Base-by-base conservation (phyloP, 2,888 invertebrate genomes). In the Celastrina argiolus region DNA sequence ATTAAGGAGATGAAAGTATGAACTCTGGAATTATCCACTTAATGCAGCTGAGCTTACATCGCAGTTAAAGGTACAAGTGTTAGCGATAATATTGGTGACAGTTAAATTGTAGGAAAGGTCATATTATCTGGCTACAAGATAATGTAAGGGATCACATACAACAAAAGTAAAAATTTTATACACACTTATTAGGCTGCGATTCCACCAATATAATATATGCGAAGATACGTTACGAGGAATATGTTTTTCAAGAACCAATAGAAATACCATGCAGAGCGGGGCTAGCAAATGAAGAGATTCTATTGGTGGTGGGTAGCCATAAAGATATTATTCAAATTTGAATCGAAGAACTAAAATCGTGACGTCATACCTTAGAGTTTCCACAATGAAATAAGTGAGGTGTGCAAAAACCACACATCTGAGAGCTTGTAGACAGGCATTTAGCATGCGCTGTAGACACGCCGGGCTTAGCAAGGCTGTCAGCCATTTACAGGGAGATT, bases 1-100 rank as follows among this genome's bases (percentile, higher is more conserved):
- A 88, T 87, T 88, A 86, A 79, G 79, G 76, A 83, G 84, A 87
- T 88, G 86, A 82, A 84, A 84, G 84, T 85, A 85, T 87, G 83
- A 83, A 85, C 83, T 81, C 78, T 70, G 70, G 83, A 84, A 88
- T 88, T 88, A 89, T 85, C 83, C 81, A 84, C 83, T 87, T 85
- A 84, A 85, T 85, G 81, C 85, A 81, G 64, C 65, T 63, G 68
- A 66, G 68, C 66, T 69, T 68, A 66, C 66, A 69, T 51, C 42
- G 65, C 16, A 41, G 59, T 41, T 16, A 64, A 69, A 64, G 67
- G 65, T 16, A 64, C 7, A n/a, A 66, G 69, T 45, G 59, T 6
- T 34, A 68, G 68, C 69, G 68, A 51, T 18, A 58, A 66, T 6
- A 51, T 2, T 22, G n/a, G n/a, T n/a, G n/a, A n/a, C n/a, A n/a